Evolutionary conservation across 2,888 invertebrate species (phyloP).

Genomic region (Odontocolon sp.): DNA sequence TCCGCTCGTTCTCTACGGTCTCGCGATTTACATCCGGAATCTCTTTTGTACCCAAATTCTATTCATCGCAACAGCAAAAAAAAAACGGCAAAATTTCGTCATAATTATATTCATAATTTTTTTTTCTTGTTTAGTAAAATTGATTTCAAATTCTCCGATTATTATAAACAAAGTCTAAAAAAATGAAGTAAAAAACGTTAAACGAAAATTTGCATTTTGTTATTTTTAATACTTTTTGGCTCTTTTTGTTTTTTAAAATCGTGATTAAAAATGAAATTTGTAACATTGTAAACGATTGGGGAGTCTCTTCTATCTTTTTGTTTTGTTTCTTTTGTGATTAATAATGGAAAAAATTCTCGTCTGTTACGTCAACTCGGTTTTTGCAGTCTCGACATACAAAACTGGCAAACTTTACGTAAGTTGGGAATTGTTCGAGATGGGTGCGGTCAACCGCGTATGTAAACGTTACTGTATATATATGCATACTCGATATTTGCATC

Average conservation of each 20-base stretch:
- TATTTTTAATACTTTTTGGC: no score
- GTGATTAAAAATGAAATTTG: no score
- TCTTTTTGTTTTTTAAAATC: no score
- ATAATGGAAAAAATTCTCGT: slow-evolving; percentile 2
- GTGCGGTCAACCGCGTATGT: slow-evolving; percentile 43
- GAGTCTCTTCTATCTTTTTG: no score
- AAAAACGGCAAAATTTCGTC: no score
- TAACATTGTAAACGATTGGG: no score
- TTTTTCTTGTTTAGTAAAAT: neutral
- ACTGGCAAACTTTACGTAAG: slow-evolving; percentile 39
- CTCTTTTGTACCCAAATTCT: no score
- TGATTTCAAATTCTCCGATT: no score
- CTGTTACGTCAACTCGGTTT: slow-evolving; percentile 41
- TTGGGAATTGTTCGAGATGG: slow-evolving; percentile 46
- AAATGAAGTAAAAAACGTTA: no score
- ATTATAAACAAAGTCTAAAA: no score
- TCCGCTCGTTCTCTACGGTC: slow-evolving; percentile 49
- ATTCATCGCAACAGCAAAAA: no score
- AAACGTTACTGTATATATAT: neutral
- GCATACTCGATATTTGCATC: neutral
- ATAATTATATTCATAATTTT: neutral
- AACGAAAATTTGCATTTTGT: no score
- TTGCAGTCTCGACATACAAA: neutral
- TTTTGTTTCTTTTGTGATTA: neutral
- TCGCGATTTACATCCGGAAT: slow-evolving; percentile 36